Conservation (phyloP, 2,888 invertebrate species). For the Dynastes maya region DNA sequence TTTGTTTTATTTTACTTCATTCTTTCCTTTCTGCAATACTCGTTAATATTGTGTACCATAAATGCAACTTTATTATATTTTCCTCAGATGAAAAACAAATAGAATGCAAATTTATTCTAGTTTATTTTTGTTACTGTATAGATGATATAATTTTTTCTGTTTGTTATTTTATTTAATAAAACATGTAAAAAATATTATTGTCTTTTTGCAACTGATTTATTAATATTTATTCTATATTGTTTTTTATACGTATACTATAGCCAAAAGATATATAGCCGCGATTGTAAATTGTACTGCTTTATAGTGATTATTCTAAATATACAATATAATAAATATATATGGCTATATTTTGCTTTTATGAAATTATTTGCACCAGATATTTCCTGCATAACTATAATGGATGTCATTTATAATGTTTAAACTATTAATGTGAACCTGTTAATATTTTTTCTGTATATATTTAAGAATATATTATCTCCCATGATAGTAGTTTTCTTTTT, state of each 20-base stretch:
- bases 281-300: conserved; percentile 46
- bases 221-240: conserved; percentile 12
- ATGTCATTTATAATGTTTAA: conserved; percentile 47
- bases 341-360: conserved; percentile 46
- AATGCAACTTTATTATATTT: conserved; percentile 32
- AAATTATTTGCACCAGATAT: conserved; percentile 46
- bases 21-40: conserved; percentile 39
- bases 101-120: conserved; percentile 48
- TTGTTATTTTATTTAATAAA: conserved; percentile 50
- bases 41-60: conserved; percentile 44
- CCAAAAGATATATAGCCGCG: conserved; percentile 41
- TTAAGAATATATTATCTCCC: conserved; percentile 52
- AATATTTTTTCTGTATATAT: conserved; percentile 52
- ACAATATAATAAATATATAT: conserved; percentile 44
- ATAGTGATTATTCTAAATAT: conserved; percentile 40
- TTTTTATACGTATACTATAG: conserved; percentile 32
- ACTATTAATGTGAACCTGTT: conserved; percentile 49
- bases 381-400: conserved; percentile 41
- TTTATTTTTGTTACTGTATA: conserved; percentile 53
- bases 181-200: conserved; percentile 43
- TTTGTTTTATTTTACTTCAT: conserved; percentile 14
- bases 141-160: conserved; percentile 50
- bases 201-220: conserved; percentile 41
- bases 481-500: conserved; percentile 47
- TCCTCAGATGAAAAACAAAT: conserved; percentile 28